Evolutionary conservation across 1,140 invertebrate genomes (phyloP).

Genomic region (Palaemon carinicauda): DNA sequence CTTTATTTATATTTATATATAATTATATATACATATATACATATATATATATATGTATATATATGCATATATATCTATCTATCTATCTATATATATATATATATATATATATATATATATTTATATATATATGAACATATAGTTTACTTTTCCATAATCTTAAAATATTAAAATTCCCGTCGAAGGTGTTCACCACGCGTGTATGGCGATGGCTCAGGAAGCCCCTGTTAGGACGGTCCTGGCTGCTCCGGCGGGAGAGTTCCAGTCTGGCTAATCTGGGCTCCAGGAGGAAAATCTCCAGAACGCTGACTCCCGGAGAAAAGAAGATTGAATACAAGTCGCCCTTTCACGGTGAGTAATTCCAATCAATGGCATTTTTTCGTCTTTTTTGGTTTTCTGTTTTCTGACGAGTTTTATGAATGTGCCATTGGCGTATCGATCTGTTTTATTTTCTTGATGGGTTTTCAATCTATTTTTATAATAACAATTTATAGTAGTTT

Average conservation of each 20-base stretch:
- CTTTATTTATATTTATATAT: too few species aligned
- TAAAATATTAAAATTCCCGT: not conserved
- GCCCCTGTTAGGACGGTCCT: slow-evolving; percentile 20
- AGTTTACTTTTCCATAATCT: too few species aligned
- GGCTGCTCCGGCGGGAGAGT: slow-evolving; percentile 12
- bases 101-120: too few species aligned
- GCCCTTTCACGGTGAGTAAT: slow-evolving; percentile 1
- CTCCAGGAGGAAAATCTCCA: slow-evolving; percentile 3
- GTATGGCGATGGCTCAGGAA: slow-evolving; percentile 28
- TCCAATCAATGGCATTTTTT: too few species aligned
- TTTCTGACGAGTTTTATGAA: not conserved
- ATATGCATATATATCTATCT: too few species aligned
- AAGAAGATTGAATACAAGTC: slow-evolving; percentile 22
- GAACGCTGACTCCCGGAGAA: not conserved
- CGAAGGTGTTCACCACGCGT: slow-evolving; percentile 18
- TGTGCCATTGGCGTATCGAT: not conserved
- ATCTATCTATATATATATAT: too few species aligned
- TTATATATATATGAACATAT: too few species aligned
- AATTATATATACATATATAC: too few species aligned
- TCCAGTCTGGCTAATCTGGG: not conserved
- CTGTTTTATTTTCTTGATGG: too few species aligned
- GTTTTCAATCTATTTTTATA: too few species aligned
- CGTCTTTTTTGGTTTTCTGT: not conserved
- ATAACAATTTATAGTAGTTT: too few species aligned
- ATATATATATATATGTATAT: too few species aligned